Conservation (phyloP, 2,888 invertebrate species). For the Drosophila neutralis region DNA sequence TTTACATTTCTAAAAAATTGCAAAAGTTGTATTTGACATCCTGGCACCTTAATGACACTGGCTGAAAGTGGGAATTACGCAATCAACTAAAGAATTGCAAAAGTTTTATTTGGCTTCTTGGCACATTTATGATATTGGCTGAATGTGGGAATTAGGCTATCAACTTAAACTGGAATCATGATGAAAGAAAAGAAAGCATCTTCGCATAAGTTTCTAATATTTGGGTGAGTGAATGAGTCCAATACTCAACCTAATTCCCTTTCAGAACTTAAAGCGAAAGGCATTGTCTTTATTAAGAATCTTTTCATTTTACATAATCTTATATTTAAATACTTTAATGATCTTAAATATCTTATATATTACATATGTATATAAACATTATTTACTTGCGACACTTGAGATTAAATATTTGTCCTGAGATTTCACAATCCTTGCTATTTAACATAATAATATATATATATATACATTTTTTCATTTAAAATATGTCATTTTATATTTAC, state of each 20-base stretch:
- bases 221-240: neutral
- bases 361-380: neutral
- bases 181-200: neutral
- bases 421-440: neutral
- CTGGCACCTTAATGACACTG: neutral
- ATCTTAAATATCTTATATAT: neutral
- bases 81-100: neutral
- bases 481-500: neutral
- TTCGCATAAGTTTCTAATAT: neutral
- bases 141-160: neutral
- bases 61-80: neutral
- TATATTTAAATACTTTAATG: neutral
- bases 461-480: neutral
- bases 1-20: constrained; percentile 26
- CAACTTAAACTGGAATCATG: neutral
- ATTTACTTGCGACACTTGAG: neutral
- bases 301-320: neutral
- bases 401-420: no score
- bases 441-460: neutral
- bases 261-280: neutral
- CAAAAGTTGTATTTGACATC: neutral
- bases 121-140: neutral
- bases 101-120: constrained; percentile 4
- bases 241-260: neutral
- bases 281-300: neutral